Conservation (phyloP, 2,113 vertebrate genomes). For the Saccopteryx bilineata region DNA sequence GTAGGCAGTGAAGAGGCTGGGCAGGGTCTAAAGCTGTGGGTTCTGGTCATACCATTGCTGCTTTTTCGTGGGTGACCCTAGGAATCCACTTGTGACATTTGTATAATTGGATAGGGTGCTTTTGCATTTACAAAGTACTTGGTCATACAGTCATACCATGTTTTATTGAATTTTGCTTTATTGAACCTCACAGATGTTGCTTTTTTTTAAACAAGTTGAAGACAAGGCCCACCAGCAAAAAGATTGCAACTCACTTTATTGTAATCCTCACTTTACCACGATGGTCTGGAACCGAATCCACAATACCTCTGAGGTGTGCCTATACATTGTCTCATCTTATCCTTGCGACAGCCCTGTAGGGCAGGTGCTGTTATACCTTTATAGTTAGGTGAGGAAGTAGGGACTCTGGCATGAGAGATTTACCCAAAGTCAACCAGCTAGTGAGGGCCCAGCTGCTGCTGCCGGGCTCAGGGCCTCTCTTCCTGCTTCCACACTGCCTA, state of each 20-base stretch:
- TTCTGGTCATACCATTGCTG: background rate
- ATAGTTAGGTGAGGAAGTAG: background rate
- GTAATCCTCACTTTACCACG: background rate
- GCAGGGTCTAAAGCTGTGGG: background rate
- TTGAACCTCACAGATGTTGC: too few relatives aligned
- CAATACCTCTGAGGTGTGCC: background rate
- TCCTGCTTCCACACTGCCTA: background rate
- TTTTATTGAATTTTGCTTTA: background rate
- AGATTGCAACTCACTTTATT: background rate
- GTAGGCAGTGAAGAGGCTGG: accelerated
- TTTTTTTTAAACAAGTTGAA: background rate
- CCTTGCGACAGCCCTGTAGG: background rate
- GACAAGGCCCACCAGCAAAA: background rate
- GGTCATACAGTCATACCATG: background rate
- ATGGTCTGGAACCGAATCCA: too few relatives aligned
- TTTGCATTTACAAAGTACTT: background rate
- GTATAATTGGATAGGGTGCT: background rate
- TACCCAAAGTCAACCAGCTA: accelerated
- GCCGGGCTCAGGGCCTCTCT: accelerated
- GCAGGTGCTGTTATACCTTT: background rate
- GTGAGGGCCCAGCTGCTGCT: accelerated
- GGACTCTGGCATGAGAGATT: background rate
- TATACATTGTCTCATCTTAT: background rate
- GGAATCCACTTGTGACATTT: background rate
- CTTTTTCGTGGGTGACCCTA: background rate